These are phyloP conservation scores for Neomorphus geoffroyi DNA, from an alignment of 2,797 vertebrate species.

Conservation along the genomic window DNA sequence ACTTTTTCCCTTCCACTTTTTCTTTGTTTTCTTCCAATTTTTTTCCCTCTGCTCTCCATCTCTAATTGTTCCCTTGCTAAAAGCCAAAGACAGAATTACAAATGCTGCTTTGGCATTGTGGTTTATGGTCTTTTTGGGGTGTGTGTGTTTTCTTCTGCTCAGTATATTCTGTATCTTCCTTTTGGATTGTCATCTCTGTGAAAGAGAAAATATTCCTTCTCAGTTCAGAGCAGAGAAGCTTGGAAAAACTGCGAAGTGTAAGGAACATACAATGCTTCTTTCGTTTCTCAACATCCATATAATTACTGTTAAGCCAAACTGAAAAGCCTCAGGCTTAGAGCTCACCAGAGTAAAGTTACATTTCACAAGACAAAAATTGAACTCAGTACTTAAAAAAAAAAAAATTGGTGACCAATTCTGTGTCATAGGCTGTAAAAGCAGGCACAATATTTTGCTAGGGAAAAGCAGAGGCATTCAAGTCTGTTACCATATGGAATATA, in stretches of 20 bases:
- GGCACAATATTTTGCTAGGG: conserved; percentile 53
- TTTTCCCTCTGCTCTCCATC: not conserved
- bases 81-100: conserved; percentile 40
- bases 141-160: conserved; percentile 58
- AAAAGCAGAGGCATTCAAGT: conserved; percentile 38
- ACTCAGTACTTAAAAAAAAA: conserved; percentile 70
- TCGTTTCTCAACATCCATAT: conserved; percentile 72
- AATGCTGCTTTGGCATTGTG: not conserved
- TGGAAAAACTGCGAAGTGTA: conserved; percentile 66
- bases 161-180: conserved; percentile 48
- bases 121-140: conserved; percentile 18
- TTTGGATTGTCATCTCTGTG: not conserved
- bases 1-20: too few species aligned
- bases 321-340: conserved; percentile 75
- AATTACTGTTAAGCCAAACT: conserved; percentile 79
- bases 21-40: not conserved
- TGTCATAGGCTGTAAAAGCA: conserved; percentile 72
- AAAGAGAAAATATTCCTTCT: conserved; percentile 45
- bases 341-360: conserved; percentile 75
- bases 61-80: conserved; percentile 14
- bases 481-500: not conserved
- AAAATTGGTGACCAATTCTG: conserved; percentile 68
- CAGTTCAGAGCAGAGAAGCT: conserved; percentile 67
- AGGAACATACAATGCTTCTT: conserved; percentile 65
- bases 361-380: conserved; percentile 76